phyloP scores from a whole-genome alignment of 2,888 invertebrate species.

The Prosopocoilus inquinatus region DNA sequence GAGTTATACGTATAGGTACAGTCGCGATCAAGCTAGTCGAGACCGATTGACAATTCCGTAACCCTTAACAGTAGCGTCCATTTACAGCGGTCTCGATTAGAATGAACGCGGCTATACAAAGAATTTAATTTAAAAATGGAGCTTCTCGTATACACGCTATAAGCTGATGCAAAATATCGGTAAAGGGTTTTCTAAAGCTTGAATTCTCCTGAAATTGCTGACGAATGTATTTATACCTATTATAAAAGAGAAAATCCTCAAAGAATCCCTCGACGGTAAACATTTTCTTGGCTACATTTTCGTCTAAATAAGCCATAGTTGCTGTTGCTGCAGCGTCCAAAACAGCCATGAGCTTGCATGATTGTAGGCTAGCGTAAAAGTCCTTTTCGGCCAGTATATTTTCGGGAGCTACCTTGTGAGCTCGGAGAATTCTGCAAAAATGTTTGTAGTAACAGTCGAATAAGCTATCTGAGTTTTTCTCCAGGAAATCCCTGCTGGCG shows the following conservation, averaged over 20 bases:
- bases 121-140: too few relatives aligned
- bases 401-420: constrained; percentile 47
- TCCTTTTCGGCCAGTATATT: constrained; percentile 49
- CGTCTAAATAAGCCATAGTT: constrained; percentile 56
- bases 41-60: too few relatives aligned
- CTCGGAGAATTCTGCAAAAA: constrained; percentile 49
- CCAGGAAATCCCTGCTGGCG: constrained; percentile 52
- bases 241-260: constrained; percentile 55
- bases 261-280: constrained; percentile 55
- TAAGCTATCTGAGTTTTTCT: constrained; percentile 53
- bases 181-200: constrained; percentile 53
- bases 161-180: constrained; percentile 58
- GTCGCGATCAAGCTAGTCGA: too few relatives aligned
- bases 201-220: constrained; percentile 55
- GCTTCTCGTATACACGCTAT: constrained; percentile 46
- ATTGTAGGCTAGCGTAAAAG: constrained; percentile 51
- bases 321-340: constrained; percentile 57
- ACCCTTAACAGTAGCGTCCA: too few relatives aligned
- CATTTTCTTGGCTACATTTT: constrained; percentile 51
- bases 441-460: constrained; percentile 58
- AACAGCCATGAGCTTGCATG: constrained; percentile 56
- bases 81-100: too few relatives aligned
- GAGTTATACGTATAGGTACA: too few relatives aligned
- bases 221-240: constrained; percentile 57
- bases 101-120: too few relatives aligned